A percentile compares a stretch with the other conserved stretches of the same genome.
phyloP scores from a whole-genome alignment of 2,888 invertebrate genomes.

The Dryococelus australis region DNA sequence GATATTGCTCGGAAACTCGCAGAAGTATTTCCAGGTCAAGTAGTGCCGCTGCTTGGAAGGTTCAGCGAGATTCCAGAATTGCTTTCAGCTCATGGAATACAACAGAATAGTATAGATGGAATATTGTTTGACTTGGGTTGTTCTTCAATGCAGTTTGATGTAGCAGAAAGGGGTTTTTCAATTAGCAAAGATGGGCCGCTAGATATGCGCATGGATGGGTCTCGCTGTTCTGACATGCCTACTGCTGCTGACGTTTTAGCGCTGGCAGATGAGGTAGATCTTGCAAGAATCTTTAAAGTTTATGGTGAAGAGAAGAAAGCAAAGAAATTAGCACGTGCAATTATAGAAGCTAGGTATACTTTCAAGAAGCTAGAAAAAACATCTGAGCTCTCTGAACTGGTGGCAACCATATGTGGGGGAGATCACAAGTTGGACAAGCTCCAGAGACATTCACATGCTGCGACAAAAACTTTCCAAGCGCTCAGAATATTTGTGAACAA shows the following conservation, averaged over 20 bases:
- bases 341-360: conserved; percentile 82
- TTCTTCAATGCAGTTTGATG: conserved; percentile 95
- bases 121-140: conserved; percentile 93
- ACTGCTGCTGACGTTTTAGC: conserved; percentile 90
- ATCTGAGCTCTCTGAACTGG: conserved; percentile 77
- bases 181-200: conserved; percentile 84
- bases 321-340: conserved; percentile 84
- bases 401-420: conserved; percentile 68
- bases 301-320: conserved; percentile 93
- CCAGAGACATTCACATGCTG: conserved; percentile 77
- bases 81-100: conserved; percentile 66
- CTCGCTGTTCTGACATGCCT: conserved; percentile 71
- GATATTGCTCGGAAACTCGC: conserved; percentile 72
- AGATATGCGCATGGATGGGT: conserved; percentile 95
- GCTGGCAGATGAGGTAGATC: conserved; percentile 76
- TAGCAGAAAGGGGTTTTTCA: conserved; percentile 83
- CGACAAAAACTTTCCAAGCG: conserved; percentile 94
- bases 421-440: conserved; percentile 73
- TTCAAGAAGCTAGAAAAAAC: conserved; percentile 83
- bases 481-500: conserved; percentile 95
- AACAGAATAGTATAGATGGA: conserved; percentile 78
- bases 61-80: conserved; percentile 86
- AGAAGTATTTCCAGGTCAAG: conserved; percentile 70
- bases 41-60: conserved; percentile 82
- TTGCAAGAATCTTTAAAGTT: conserved; percentile 83